These are phyloP conservation scores for Momotus momota DNA, from an alignment of 2,797 vertebrate species.

Conservation along the genomic window DNA sequence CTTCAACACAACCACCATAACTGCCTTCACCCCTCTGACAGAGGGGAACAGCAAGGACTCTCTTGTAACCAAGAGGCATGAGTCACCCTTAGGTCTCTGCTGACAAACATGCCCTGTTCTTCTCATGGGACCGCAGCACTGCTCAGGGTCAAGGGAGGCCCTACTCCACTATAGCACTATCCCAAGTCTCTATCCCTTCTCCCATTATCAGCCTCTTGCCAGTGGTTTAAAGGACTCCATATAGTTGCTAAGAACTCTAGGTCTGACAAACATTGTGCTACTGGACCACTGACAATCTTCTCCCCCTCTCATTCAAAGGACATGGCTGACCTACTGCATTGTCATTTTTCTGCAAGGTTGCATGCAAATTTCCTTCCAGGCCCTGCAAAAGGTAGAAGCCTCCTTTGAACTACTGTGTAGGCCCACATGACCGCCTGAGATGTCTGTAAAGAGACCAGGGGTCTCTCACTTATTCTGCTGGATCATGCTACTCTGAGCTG, in stretches of 20 bases:
- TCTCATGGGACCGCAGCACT: rapidly evolving
- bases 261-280: background rate
- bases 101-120: background rate
- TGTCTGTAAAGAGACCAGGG: background rate
- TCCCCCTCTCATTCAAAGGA: background rate
- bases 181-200: background rate
- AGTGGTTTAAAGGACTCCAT: background rate
- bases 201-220: background rate
- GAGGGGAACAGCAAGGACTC: background rate
- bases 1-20: background rate
- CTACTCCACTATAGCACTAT: background rate
- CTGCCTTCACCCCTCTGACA: background rate
- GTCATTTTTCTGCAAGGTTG: background rate
- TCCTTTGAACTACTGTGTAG: background rate
- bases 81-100: background rate
- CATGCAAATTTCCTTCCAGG: background rate
- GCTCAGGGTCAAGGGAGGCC: background rate
- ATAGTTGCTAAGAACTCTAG: background rate
- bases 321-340: background rate
- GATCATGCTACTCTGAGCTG: background rate
- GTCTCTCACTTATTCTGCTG: background rate
- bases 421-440: background rate
- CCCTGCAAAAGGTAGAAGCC: background rate
- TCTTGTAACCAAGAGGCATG: background rate
- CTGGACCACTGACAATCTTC: background rate